Evolutionary conservation across 2,888 invertebrate genomes (phyloP), one percentile per base, ranked within the genome.

Genomic region (Agrotis clavis): DNA sequence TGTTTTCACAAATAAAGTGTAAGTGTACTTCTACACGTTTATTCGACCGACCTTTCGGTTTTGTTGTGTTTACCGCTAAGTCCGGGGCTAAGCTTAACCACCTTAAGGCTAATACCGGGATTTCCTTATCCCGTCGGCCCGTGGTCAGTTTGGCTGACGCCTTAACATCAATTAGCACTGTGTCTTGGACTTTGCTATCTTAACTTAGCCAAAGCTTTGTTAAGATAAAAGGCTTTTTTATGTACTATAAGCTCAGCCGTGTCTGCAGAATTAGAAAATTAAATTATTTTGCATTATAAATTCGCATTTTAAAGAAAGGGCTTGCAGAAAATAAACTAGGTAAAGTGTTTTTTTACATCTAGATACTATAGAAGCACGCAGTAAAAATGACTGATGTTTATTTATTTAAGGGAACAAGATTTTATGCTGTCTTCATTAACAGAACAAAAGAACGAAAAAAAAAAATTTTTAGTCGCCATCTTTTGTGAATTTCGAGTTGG

Each of bases 161-260:
- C 90, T 92, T 90, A 90, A 90, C 90, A 91, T 88, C 93, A 92
- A 94, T 94, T 94, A 94, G 90, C 91, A 90, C 89, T 81, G 81
- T 76, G 87, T 90, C 85, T 89, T 83, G 85, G 84, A 82, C 67
- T 79, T 79, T 74, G 75, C 78, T 77, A 77, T 86, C 81, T 83
- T 79, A 77, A 82, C 82, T 74, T 61, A 75, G 56, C 67, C 73
- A 76, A 69, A 53, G 71, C 51, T 78, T 85, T 72, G 80, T 84
- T 77, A 72, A 67, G 67, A 77, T 67, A 77, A 78, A 70, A 77
- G 51, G 25, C 30, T 63, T 75, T 79, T 73, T 67, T 71, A 60
- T 56, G 57, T 74, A 48, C 48, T 47, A n/a, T n/a, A 56, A 54
- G 25, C 19, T n/a, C 5, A 51, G 9, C 14, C 16, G 48, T 21